Evolutionary conservation across 2,888 invertebrate genomes (phyloP).

Genomic region (Thalpophila matura): DNA sequence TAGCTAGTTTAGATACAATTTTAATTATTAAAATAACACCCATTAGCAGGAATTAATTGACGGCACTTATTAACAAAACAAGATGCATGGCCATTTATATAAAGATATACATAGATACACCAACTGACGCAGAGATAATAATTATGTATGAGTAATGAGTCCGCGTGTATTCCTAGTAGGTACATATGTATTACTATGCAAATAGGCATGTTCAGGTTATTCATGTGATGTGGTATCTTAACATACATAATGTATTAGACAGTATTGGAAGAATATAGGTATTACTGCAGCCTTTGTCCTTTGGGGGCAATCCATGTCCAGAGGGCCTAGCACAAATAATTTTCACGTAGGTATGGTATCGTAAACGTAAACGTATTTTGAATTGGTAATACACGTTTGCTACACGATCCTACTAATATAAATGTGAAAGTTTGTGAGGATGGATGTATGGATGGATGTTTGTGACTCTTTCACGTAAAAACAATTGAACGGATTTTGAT

Average conservation of each 20-base stretch:
- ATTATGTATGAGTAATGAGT: conserved; percentile 55
- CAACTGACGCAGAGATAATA: conserved; percentile 33
- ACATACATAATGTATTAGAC: conserved; percentile 46
- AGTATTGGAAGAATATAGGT: conserved; percentile 3
- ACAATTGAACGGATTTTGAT: too few species aligned
- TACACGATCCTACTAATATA: too few species aligned
- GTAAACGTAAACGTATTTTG: too few species aligned
- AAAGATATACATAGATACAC: conserved; percentile 24
- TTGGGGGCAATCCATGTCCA: too few species aligned
- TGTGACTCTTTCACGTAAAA: too few species aligned
- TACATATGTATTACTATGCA: conserved; percentile 53
- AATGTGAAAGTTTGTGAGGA: too few species aligned
- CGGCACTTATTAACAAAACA: not conserved
- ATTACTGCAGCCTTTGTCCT: too few species aligned
- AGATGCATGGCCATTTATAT: conserved; percentile 33
- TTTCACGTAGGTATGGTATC: too few species aligned
- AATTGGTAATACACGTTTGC: too few species aligned
- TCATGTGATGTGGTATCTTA: conserved; percentile 45
- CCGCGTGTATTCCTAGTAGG: conserved; percentile 13
- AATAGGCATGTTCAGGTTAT: conserved; percentile 44
- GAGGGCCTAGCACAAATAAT: too few species aligned
- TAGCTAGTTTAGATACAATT: too few species aligned
- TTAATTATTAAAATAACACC: not conserved
- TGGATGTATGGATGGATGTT: too few species aligned
- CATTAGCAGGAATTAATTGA: conserved; percentile 9